Base-by-base conservation (phyloP, 2,888 invertebrate species). In the Diogma glabrata region DNA sequence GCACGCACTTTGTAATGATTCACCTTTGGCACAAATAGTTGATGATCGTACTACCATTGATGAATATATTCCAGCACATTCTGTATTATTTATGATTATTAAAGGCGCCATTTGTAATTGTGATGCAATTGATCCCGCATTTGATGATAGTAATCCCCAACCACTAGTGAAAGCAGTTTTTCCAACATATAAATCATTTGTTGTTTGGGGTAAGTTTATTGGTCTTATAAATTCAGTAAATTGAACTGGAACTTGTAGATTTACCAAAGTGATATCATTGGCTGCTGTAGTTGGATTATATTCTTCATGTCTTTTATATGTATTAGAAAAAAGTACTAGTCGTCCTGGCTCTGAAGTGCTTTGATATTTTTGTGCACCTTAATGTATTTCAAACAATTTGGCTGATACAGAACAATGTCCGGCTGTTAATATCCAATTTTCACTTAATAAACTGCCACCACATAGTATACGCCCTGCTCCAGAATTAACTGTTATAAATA, bases 71-170 rank as follows among this genome's bases (percentile, higher is more conserved):
- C 60, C 59, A 3, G 59, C 57, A 30, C 69, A 69, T 40, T 66
- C 64, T 0, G 49, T 53, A 56, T 69, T 67, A 12, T 65, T 63
- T 26, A 69, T 64, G 14, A 68, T 67, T 22, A 60, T 60, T 43
- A 69, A 54, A 50, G 67, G 66, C 2, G 67, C 67, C 23, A 64
- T 67, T 54, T 69, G 67, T 64, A 69, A 65, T 6, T 64, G 62
- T 9, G 66, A 62, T 47, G 58, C 57, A 54, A 62, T 61, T 53
- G 62, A 61, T 20, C 52, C 54, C 5, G 23, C 46, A 36, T 20
- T 16, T 6, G 49, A 33, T 10, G 49, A 45, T 45, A 48, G 10
- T 2, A 51, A 17, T 28, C 69, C 70, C 69, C 69, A 70, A 4
- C 70, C 70, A 16, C 63, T 67, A 50, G 68, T 68, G 23, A 67